phyloP scores from a whole-genome alignment of 2,888 invertebrate species.

The Eledone cirrhosa region DNA sequence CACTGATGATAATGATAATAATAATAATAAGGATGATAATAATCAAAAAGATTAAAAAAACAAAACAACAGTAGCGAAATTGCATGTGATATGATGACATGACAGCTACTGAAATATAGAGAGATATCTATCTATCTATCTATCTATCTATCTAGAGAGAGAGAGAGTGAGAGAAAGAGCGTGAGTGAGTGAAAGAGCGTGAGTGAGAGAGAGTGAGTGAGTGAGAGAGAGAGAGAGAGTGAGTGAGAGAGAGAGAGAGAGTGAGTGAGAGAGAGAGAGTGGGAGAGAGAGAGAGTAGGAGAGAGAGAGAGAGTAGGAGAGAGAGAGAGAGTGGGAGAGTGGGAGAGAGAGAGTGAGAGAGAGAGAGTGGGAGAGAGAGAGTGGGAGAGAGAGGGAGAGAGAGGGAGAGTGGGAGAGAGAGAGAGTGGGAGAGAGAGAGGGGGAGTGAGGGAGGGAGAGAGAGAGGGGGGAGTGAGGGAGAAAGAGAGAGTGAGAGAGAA shows the following conservation, averaged over 20 bases:
- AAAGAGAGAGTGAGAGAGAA: not conserved
- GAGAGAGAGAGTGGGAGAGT: not conserved
- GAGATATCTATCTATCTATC: too few species aligned
- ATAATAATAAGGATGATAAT: too few species aligned
- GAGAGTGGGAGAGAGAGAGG: not conserved
- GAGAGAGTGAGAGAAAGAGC: not conserved
- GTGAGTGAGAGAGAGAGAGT: not conserved
- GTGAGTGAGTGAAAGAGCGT: not conserved
- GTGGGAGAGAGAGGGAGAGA: slow-evolving; percentile 19
- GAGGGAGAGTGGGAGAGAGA: not conserved
- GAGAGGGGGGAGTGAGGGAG: not conserved
- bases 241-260: slow-evolving; percentile 9
- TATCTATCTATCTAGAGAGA: too few species aligned
- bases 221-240: not conserved
- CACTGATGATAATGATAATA: too few species aligned
- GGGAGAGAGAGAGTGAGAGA: slow-evolving; percentile 23
- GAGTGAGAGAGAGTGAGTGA: not conserved
- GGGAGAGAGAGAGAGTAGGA: not conserved
- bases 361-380: slow-evolving; percentile 27
- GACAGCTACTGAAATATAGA: too few species aligned
- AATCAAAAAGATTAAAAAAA: too few species aligned
- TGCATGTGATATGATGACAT: too few species aligned
- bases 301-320: not conserved
- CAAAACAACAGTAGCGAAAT: too few species aligned
- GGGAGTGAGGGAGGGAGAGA: too few species aligned